Evolutionary conservation across 2,797 vertebrate genomes (phyloP), one percentile per base, ranked within the genome.

Genomic region (Chiroxiphia lanceolata): DNA sequence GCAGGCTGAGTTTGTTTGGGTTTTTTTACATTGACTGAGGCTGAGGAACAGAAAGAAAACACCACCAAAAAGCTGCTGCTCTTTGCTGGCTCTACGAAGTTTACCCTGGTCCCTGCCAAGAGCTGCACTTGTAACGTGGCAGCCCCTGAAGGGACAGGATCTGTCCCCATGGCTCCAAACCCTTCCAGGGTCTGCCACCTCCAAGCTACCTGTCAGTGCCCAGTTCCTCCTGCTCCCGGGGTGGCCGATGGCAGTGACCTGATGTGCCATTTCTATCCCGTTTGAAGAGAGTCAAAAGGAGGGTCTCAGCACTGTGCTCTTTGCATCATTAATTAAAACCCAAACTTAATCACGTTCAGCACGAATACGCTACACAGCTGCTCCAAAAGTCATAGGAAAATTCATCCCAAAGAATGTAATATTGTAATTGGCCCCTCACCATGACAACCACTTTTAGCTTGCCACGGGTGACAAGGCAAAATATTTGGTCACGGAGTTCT

Each of bases 381-480:
- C 42, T 83, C 38, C 45, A 64, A 25, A 83, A 45, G 26, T 57
- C 56, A 48, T 26, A 10, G 36, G 27, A 33, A 63, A 60, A 79
- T 7, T 25, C 2, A 53, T 1, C 23, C 42, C 3, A 3, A 36
- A 50, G 19, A 20, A 17, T 14, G 27, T 2, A 21, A 40, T 12
- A 10, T 11, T 51, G 59, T 8, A 18, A 26, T 19, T 34, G 42
- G 21, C 2, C 25, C 16, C 13, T 23, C 5, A 15, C 6, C 34
- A 6, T 0, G 9, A 16, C 7, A 10, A 21, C 3, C 9, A 5
- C 17, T 42, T 42, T 3, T 1, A 42, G 4, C 13, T 68, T 15
- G 47, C 29, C 1, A 0, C 8, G 34, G 16, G 22, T 6, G 13
- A 9, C 3, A 12, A 4, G 48, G 25, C 16, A 1, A 25, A 16